phyloP scores from a whole-genome alignment of 2,113 vertebrate species.

The Elgaria multicarinata region DNA sequence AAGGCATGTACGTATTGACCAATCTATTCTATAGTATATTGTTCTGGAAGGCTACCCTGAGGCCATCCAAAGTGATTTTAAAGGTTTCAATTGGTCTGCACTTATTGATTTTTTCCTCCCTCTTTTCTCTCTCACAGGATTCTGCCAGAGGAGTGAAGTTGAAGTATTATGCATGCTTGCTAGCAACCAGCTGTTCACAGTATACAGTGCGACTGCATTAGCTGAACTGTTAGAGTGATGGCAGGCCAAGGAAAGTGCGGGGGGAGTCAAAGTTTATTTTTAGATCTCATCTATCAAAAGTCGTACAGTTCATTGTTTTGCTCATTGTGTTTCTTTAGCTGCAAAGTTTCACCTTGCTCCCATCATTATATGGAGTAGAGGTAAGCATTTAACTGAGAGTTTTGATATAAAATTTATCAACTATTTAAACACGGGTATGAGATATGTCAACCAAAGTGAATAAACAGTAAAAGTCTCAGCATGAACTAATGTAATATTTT shows the following conservation, averaged over 20 bases:
- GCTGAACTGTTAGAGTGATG: constrained; percentile 1
- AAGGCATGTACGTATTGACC: not conserved
- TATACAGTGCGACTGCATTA: not conserved
- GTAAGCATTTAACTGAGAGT: not conserved
- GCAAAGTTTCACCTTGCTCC: not conserved
- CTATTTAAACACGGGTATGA: not conserved
- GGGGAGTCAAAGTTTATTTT: not conserved
- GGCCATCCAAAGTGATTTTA: constrained; percentile 22
- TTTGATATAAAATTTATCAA: not conserved
- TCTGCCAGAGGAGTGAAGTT: constrained; percentile 17
- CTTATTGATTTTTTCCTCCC: not conserved
- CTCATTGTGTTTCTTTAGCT: not conserved
- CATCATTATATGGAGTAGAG: not conserved
- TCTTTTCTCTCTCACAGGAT: not conserved
- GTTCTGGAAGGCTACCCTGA: constrained; percentile 2
- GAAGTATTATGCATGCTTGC: constrained; percentile 11
- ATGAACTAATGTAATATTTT: not conserved
- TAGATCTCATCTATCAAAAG: not conserved
- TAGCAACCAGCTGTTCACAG: constrained; percentile 8
- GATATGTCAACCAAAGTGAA: not conserved
- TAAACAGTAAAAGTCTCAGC: not conserved
- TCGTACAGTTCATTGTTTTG: not conserved
- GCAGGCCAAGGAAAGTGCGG: not conserved
- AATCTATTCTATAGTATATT: not conserved
- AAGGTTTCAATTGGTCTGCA: not conserved